Evolutionary conservation across 2,113 vertebrate species (phyloP).

Genomic region (Hemibagrus wyckioides): DNA sequence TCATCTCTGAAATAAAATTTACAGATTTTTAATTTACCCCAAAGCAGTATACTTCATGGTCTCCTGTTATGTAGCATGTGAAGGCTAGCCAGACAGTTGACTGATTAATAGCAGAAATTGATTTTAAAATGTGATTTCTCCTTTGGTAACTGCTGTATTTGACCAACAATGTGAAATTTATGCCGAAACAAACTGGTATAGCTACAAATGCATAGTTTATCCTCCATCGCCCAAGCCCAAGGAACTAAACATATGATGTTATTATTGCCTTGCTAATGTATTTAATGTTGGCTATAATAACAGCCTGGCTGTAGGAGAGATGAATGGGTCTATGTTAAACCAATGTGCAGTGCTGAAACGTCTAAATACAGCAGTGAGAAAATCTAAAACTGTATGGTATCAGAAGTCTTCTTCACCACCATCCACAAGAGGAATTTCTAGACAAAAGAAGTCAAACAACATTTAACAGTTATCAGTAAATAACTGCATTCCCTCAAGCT

Average conservation of each 20-base stretch:
- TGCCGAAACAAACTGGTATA: constrained; percentile 24
- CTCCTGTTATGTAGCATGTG: constrained; percentile 22
- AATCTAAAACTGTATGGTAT: constrained; percentile 14
- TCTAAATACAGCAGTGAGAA: constrained; percentile 25
- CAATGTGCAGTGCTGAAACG: constrained; percentile 34
- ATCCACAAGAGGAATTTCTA: constrained; percentile 86
- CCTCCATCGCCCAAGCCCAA: constrained; percentile 20
- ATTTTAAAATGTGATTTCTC: constrained; percentile 6
- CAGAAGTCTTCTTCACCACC: constrained; percentile 66
- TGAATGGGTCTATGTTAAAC: neutral
- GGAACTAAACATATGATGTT: constrained; percentile 3
- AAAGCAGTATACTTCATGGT: constrained; percentile 27
- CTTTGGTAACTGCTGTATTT: constrained; percentile 47
- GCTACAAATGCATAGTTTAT: constrained; percentile 49
- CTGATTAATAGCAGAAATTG: constrained; percentile 23
- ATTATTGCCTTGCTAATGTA: constrained; percentile 42
- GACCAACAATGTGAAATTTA: constrained; percentile 20
- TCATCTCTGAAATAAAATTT: constrained; percentile 19
- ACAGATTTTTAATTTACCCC: constrained; percentile 23
- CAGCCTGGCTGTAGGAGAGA: constrained; percentile 6
- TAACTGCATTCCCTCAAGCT: no score
- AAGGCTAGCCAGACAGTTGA: constrained; percentile 28
- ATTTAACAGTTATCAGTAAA: constrained; percentile 18
- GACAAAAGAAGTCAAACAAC: constrained; percentile 49
- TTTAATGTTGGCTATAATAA: constrained; percentile 21